These are phyloP conservation scores for chimpanzee (Pan troglodytes) DNA, from an alignment of 2,113 vertebrate species.

Conservation along the genomic window NHGRI_mPanTro3-v2.1_pri NC_072416.2:6706501-6707000, in stretches of 20 bases:
- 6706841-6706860: background rate
- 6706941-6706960: background rate
- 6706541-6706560: background rate
- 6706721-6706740: background rate
- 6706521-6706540: background rate
- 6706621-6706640: background rate
- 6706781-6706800: background rate
- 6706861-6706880: background rate
- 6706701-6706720: conserved; percentile 1
- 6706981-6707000: background rate
- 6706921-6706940: background rate
- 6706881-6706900: background rate
- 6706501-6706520: background rate
- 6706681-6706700: background rate
- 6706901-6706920: background rate
- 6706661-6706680: background rate
- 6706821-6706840: background rate
- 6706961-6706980: background rate
- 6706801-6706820: background rate
- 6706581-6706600: background rate
- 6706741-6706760: background rate
- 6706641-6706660: background rate
- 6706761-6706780: background rate
- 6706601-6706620: background rate
- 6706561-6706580: background rate